These are phyloP conservation scores for Lepilemur septentrionalis DNA, from an alignment of 2,797 vertebrate species.

Conservation along the genomic window DNA sequence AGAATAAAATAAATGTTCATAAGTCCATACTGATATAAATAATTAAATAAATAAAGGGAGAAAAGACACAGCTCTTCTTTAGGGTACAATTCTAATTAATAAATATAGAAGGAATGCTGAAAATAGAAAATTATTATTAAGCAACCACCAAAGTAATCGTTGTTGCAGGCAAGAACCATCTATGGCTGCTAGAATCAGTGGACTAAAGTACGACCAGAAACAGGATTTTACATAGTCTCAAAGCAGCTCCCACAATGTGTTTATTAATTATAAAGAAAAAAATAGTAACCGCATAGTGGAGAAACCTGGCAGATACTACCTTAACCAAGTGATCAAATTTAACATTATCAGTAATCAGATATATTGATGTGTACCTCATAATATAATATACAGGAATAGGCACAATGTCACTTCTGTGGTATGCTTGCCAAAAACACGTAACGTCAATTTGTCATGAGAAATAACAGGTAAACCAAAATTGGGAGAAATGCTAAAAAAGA, in stretches of 20 bases:
- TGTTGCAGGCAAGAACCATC: neutral
- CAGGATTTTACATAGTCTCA: neutral
- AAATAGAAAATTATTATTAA: neutral
- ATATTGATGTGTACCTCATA: neutral
- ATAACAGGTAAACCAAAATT: neutral
- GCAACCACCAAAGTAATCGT: neutral
- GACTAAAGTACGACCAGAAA: neutral
- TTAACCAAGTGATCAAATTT: neutral
- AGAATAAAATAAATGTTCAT: neutral
- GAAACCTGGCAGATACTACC: neutral
- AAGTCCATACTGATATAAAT: neutral
- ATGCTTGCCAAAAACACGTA: neutral
- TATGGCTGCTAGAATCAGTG: neutral
- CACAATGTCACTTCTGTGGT: neutral
- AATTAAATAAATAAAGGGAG: neutral
- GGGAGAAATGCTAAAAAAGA: neutral
- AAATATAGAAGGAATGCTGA: neutral
- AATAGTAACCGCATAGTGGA: neutral
- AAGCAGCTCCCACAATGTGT: neutral
- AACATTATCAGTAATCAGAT: neutral
- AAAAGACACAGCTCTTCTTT: neutral
- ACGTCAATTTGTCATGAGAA: neutral
- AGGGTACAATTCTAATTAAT: neutral
- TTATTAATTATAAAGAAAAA: conserved; percentile 14
- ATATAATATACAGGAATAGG: neutral